Conservation (phyloP, 1,140 invertebrate species). For the Ceratina japonica region DNA sequence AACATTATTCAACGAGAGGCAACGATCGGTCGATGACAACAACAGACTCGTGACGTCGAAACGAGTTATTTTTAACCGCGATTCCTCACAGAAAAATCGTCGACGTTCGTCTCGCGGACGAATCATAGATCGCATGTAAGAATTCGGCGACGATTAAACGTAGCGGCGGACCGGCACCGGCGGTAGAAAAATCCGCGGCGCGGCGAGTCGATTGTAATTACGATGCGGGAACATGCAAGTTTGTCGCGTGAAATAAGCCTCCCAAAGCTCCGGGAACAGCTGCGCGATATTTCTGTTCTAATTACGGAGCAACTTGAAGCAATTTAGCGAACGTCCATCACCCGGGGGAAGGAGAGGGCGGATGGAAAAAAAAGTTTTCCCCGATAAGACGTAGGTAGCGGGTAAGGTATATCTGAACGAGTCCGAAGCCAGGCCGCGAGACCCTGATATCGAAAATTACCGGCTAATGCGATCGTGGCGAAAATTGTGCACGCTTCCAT, state of each 20-base stretch:
- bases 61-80: slow-evolving; percentile 2
- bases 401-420: background rate
- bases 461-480: slow-evolving; percentile 6
- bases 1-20: slow-evolving; percentile 4
- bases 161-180: background rate
- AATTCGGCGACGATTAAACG: background rate
- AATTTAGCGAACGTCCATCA: slow-evolving; percentile 25
- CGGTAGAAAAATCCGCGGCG: slow-evolving; percentile 2
- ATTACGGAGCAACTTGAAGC: slow-evolving; percentile 16
- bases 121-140: no score
- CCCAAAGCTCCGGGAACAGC: slow-evolving; percentile 5
- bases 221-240: slow-evolving; percentile 6
- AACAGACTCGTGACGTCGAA: slow-evolving; percentile 13
- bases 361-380: background rate
- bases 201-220: slow-evolving; percentile 20
- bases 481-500: background rate
- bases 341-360: background rate
- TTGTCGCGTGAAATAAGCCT: slow-evolving; percentile 36
- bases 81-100: no score
- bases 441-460: background rate
- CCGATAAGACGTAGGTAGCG: slow-evolving; percentile 15
- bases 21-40: slow-evolving; percentile 3
- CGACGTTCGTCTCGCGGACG: no score
- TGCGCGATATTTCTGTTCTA: slow-evolving; percentile 41
- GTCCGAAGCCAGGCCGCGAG: background rate